Conservation (phyloP, 2,113 vertebrate genomes). For the Pica pica region DNA sequence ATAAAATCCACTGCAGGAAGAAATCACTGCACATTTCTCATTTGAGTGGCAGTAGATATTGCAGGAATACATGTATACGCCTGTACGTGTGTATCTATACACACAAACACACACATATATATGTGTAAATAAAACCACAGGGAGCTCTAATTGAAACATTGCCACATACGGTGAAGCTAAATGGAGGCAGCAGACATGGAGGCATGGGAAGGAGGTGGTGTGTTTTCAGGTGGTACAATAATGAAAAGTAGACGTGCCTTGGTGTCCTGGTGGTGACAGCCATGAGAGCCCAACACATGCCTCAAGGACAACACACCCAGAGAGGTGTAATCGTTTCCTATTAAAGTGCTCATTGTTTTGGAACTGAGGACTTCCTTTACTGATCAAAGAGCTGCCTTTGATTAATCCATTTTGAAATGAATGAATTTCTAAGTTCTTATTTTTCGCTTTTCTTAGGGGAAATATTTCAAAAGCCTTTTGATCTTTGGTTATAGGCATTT, state of each 20-base stretch:
- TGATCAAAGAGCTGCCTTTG: slow-evolving; percentile 25
- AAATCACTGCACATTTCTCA: background rate
- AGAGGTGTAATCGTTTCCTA: background rate
- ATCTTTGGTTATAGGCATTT: slow-evolving; percentile 5
- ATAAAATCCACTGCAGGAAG: background rate
- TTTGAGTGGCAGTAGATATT: background rate
- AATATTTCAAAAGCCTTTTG: slow-evolving; percentile 34
- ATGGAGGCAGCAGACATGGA: accelerated
- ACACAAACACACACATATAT: accelerated
- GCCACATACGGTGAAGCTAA: accelerated
- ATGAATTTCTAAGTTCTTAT: background rate
- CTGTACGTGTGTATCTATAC: background rate
- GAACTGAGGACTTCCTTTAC: background rate
- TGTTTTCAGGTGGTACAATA: background rate
- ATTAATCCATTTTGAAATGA: slow-evolving; percentile 3
- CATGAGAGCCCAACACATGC: background rate
- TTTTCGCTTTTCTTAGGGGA: background rate
- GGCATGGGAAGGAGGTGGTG: background rate
- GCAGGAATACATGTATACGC: background rate
- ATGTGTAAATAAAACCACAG: background rate
- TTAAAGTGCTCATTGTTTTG: background rate
- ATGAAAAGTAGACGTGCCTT: background rate
- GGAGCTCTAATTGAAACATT: background rate
- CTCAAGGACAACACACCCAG: background rate
- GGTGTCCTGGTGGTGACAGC: background rate